These are phyloP conservation scores for Natator depressus DNA, from an alignment of 2,113 vertebrate genomes.

Conservation along the genomic window DNA sequence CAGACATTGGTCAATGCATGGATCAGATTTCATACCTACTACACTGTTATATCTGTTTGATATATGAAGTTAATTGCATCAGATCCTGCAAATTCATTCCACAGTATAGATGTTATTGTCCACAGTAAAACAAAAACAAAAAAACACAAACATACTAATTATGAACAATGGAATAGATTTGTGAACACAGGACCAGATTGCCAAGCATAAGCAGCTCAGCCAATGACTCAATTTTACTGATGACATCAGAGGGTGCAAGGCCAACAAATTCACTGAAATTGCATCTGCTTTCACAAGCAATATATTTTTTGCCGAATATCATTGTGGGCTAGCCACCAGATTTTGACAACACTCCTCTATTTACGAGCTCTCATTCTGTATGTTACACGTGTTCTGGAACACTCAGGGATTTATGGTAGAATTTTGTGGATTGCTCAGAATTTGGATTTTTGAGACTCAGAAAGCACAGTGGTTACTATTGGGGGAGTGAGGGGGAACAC, in stretches of 20 bases:
- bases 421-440: not conserved
- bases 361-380: not conserved
- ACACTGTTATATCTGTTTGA: not conserved
- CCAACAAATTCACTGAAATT: not conserved
- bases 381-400: not conserved
- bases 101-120: not conserved
- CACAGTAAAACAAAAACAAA: not conserved
- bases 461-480: not conserved
- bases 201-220: not conserved
- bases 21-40: not conserved
- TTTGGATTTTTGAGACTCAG: not conserved
- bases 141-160: not conserved
- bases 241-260: not conserved
- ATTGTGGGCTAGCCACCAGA: not conserved
- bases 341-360: not conserved
- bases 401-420: not conserved
- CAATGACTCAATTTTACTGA: not conserved
- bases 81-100: not conserved
- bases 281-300: slow-evolving; percentile 53
- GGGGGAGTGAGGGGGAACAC: not conserved
- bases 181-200: not conserved
- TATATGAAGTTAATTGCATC: not conserved
- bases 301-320: not conserved
- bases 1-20: not conserved
- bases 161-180: not conserved